phyloP scores from a whole-genome alignment of 2,113 vertebrate genomes.

The Ptychochromis oligacanthus region DNA sequence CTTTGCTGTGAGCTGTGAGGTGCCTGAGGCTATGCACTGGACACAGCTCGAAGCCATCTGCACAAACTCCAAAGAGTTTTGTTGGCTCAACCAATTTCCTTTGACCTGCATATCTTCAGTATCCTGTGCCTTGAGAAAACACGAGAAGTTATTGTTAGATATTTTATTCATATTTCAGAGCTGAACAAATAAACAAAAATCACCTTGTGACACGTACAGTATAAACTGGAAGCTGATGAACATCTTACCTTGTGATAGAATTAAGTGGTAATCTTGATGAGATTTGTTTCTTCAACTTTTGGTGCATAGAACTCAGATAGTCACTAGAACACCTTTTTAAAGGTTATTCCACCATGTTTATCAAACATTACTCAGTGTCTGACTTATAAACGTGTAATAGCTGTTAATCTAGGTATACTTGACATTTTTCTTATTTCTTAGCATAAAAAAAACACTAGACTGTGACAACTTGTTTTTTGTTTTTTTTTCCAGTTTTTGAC shows the following conservation, averaged over 20 bases:
- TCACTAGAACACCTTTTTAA: conserved; percentile 19
- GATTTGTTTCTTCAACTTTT: conserved; percentile 14
- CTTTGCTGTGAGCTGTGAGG: conserved; percentile 2
- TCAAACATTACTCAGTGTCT: background rate
- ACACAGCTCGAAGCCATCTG: conserved; percentile 48
- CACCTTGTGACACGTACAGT: background rate
- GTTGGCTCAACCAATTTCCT: conserved; percentile 31
- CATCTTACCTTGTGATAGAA: conserved; percentile 5
- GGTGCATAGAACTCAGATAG: conserved; percentile 15
- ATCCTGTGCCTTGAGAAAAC: conserved; percentile 61
- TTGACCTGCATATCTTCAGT: conserved; percentile 48
- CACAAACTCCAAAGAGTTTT: conserved; percentile 53
- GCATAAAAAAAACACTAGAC: background rate
- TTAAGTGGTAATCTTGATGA: conserved; percentile 2
- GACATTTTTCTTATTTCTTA: conserved; percentile 22
- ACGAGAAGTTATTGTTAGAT: background rate
- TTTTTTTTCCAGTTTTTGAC: conserved; percentile 9
- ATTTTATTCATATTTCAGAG: conserved; percentile 37
- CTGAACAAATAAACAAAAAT: conserved; percentile 3
- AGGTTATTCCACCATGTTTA: background rate
- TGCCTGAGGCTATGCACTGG: conserved; percentile 42
- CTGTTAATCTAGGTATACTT: conserved; percentile 28
- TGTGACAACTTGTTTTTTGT: background rate
- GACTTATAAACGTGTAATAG: conserved; percentile 6
- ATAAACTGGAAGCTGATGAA: conserved; percentile 22